Conservation (phyloP, 2,113 vertebrate species). For the Procavia capensis region DNA sequence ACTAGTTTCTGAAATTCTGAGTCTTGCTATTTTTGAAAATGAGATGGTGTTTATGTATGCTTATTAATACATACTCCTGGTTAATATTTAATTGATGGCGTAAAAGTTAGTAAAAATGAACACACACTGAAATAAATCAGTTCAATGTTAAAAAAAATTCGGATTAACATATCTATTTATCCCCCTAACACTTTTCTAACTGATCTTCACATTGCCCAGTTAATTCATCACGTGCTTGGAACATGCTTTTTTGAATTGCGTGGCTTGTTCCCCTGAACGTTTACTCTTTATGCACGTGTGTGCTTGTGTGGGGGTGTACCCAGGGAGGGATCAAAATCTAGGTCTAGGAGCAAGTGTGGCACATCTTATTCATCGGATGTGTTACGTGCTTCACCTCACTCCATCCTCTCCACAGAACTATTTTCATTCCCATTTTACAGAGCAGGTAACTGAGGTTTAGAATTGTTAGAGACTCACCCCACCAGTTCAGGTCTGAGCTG, state of each 20-base stretch:
- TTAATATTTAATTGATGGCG: slow-evolving; percentile 6
- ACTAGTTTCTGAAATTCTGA: neutral
- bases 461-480: neutral
- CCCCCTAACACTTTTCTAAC: neutral
- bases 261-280: neutral
- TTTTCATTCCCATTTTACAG: neutral
- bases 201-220: neutral
- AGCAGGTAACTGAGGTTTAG: neutral
- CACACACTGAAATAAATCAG: neutral
- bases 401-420: neutral
- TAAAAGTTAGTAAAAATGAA: slow-evolving; percentile 39
- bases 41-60: neutral
- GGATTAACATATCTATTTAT: neutral
- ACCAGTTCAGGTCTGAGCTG: neutral
- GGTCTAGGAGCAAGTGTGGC: neutral
- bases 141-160: neutral
- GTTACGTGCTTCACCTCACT: neutral
- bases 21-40: slow-evolving; percentile 16
- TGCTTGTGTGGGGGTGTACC: too few relatives aligned
- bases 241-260: neutral
- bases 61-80: neutral
- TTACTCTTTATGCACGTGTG: neutral
- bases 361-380: neutral
- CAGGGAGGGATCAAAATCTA: neutral
- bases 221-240: neutral